Conservation (phyloP, 2,888 invertebrate genomes). For the Macrophya annulata region DNA sequence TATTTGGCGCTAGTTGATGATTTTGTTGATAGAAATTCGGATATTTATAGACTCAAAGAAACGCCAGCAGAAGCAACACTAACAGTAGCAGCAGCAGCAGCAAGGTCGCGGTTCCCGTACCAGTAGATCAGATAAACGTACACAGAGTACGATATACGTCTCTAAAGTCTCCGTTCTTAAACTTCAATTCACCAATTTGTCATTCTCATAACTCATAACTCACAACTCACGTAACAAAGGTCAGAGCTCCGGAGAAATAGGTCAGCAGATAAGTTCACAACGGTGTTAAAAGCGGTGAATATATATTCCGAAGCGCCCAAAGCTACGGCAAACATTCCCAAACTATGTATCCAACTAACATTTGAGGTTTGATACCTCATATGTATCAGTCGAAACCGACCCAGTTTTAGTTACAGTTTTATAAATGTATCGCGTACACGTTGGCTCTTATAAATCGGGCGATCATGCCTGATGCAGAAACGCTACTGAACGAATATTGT, state of each 20-base stretch:
- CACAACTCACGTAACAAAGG: constrained; percentile 59
- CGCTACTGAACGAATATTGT: not conserved
- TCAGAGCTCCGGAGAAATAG: constrained; percentile 56
- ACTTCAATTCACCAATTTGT: not conserved
- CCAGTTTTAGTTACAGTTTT: not conserved
- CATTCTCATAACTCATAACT: not conserved
- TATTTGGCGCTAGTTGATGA: constrained; percentile 49
- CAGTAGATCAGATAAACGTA: not conserved
- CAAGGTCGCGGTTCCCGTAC: constrained; percentile 32
- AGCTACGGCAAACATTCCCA: constrained; percentile 59
- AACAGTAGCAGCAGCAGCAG: not conserved
- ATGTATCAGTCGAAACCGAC: not conserved
- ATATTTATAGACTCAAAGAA: constrained; percentile 24
- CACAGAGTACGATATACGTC: too few species aligned
- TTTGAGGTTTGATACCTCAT: not conserved
- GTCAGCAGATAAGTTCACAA: constrained; percentile 59
- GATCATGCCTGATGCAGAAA: not conserved
- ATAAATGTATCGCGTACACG: not conserved
- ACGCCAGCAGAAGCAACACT: not conserved
- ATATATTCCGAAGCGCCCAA: constrained; percentile 59
- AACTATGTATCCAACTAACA: not conserved
- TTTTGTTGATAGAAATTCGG: constrained; percentile 42
- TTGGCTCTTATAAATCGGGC: not conserved
- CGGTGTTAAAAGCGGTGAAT: constrained; percentile 56
- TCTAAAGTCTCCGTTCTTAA: not conserved